Evolutionary conservation across 1,140 invertebrate species (phyloP), one percentile per base, ranked within the genome.

Genomic region (Drosophila nebulosa): DNA sequence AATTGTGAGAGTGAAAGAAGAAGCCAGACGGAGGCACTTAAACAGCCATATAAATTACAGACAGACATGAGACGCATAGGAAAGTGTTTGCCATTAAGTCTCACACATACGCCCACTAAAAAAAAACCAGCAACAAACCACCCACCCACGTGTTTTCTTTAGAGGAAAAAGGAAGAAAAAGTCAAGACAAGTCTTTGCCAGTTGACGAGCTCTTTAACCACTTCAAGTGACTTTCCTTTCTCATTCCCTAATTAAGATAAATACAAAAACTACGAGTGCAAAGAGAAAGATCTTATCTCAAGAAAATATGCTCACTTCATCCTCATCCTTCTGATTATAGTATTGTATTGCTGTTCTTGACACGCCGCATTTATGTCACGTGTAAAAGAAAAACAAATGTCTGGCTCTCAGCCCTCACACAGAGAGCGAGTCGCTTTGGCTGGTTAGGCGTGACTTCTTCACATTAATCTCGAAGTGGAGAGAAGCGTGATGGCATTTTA

Each of bases 361-460:
- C 80, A 59, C 57, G 67, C 72, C 63, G 55, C 72, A 74, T 78
- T 74, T 80, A 74, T 69, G 74, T 86, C 81, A 85, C 78, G 78
- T 74, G 77, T 77, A 63, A 50, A 60, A 51, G 22, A 63, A 50
- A 63, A 42, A 55, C 69, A 69, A 86, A 78, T 80, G 78, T 60
- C 62, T 69, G 32, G 58, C 65, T 30, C 9, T 10, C 9, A 35
- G 32, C 10, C 12, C 32, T 24, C 4, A 4, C 2, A 60, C 57
- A 60, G 78, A 64, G 64, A 68, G 78, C 67, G 63, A 62, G 39
- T 55, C 67, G 65, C 62, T 64, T 53, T 68, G 32, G 60, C 52
- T 61, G 64, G 66, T 58, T 86, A 62, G 71, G 81, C 80, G 79
- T 85, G 81, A 86, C 81, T 81, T 86, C 78, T 80, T 80, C 81